Conservation (phyloP, 2,888 invertebrate species). For the Zygothrica quintamaculata region DNA sequence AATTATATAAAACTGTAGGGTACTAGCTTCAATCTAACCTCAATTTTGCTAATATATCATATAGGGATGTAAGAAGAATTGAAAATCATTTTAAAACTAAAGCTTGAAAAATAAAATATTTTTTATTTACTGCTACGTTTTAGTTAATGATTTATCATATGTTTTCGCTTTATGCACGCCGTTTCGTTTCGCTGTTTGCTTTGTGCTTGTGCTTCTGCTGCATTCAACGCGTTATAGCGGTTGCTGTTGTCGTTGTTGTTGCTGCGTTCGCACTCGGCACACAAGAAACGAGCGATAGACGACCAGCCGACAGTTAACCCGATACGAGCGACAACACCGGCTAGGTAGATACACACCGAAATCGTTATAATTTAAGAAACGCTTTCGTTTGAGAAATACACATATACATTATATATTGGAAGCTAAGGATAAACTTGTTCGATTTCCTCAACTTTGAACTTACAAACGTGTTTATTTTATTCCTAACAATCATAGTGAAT, state of each 20-base stretch:
- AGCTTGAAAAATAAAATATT: neutral
- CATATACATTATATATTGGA: too few relatives aligned
- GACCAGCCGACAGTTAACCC: slow-evolving; percentile 19
- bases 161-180: slow-evolving; percentile 35
- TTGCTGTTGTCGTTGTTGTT: slow-evolving; percentile 36
- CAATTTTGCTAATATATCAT: slow-evolving; percentile 27
- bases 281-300: slow-evolving; percentile 15
- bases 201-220: slow-evolving; percentile 38
- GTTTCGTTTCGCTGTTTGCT: slow-evolving; percentile 35
- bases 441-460: too few relatives aligned
- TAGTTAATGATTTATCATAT: slow-evolving; percentile 25
- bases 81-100: slow-evolving; percentile 2
- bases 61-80: slow-evolving; percentile 1
- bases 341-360: slow-evolving; percentile 58
- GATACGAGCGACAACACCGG: slow-evolving; percentile 32
- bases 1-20: slow-evolving; percentile 36
- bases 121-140: slow-evolving; percentile 3
- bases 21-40: slow-evolving; percentile 52
- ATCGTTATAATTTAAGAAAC: slow-evolving; percentile 27
- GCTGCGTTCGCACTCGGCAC: slow-evolving; percentile 25
- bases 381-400: slow-evolving; percentile 7
- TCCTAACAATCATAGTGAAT: too few relatives aligned
- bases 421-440: too few relatives aligned
- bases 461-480: too few relatives aligned
- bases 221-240: slow-evolving; percentile 37